Evolutionary conservation across 2,888 invertebrate genomes (phyloP).

Genomic region (Agrotis puta): DNA sequence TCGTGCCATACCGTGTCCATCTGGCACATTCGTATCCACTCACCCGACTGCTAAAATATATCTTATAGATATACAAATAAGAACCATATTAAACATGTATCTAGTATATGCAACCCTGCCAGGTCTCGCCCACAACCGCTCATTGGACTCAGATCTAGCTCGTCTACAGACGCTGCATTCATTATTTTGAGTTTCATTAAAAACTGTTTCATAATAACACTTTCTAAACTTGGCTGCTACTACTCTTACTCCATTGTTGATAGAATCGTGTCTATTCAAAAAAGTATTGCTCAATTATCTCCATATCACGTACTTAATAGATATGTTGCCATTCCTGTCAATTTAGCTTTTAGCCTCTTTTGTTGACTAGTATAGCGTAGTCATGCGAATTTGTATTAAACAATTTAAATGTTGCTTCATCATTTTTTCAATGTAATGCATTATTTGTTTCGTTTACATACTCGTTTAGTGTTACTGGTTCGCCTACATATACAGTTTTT

Average conservation of each 20-base stretch:
- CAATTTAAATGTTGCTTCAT: conserved; percentile 43
- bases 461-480: conserved; percentile 65
- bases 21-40: conserved; percentile 51
- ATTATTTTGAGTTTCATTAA: conserved; percentile 55
- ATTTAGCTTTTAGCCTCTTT: conserved; percentile 36
- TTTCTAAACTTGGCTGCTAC: conserved; percentile 55
- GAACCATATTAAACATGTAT: conserved; percentile 38
- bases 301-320: conserved; percentile 32
- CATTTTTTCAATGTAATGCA: conserved; percentile 50
- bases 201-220: conserved; percentile 58
- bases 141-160: conserved; percentile 64
- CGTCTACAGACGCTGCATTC: conserved; percentile 57
- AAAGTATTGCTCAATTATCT: conserved; percentile 28
- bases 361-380: conserved; percentile 27
- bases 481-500: conserved; percentile 71
- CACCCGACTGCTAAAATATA: conserved; percentile 44
- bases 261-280: conserved; percentile 23
- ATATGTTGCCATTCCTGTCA: conserved; percentile 46
- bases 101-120: conserved; percentile 38
- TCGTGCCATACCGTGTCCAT: conserved; percentile 75
- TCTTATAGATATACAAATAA: conserved; percentile 58
- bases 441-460: conserved; percentile 61
- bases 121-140: conserved; percentile 66
- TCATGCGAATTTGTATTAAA: conserved; percentile 43
- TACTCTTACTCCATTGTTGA: conserved; percentile 41